These are phyloP conservation scores for Mesodorylaimus sp. DNA, from an alignment of 2,888 invertebrate genomes.

Conservation along the genomic window DNA sequence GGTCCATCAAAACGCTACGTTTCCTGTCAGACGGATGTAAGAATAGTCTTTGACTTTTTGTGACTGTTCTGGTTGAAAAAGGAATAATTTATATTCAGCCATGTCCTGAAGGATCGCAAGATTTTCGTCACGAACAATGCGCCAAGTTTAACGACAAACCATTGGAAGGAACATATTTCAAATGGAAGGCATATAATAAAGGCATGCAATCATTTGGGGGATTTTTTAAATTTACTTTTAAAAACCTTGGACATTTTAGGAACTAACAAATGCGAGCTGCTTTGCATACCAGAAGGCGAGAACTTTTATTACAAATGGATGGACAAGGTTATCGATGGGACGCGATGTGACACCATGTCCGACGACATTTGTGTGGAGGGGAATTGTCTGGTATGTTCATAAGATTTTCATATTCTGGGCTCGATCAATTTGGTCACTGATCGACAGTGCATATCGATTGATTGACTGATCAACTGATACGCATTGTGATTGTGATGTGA, in stretches of 20 bases:
- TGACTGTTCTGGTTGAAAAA: neutral
- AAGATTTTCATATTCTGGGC: too few species aligned
- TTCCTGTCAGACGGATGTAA: conserved; percentile 70
- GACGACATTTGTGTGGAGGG: conserved; percentile 87
- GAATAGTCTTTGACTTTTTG: conserved; percentile 16
- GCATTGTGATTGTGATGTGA: too few species aligned
- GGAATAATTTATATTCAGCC: conserved; percentile 39
- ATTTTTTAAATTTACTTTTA: too few species aligned
- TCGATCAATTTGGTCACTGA: too few species aligned
- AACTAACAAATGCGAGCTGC: conserved; percentile 74
- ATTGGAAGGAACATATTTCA: conserved; percentile 61
- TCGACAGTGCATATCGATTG: too few species aligned
- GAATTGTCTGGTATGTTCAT: conserved; percentile 56
- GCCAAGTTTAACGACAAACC: conserved; percentile 56
- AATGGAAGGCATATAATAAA: conserved; percentile 43
- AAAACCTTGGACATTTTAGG: too few species aligned
- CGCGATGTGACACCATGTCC: conserved; percentile 52
- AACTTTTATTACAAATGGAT: conserved; percentile 74
- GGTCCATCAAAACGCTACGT: conserved; percentile 66
- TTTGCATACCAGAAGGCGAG: conserved; percentile 79
- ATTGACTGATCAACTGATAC: too few species aligned
- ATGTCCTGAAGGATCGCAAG: conserved; percentile 51
- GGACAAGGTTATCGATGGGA: conserved; percentile 52
- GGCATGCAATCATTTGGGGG: conserved; percentile 13
- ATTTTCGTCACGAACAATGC: conserved; percentile 78